These are phyloP conservation scores for Agrilus planipennis DNA, from an alignment of 1,140 invertebrate genomes.

Conservation along the genomic window DNA sequence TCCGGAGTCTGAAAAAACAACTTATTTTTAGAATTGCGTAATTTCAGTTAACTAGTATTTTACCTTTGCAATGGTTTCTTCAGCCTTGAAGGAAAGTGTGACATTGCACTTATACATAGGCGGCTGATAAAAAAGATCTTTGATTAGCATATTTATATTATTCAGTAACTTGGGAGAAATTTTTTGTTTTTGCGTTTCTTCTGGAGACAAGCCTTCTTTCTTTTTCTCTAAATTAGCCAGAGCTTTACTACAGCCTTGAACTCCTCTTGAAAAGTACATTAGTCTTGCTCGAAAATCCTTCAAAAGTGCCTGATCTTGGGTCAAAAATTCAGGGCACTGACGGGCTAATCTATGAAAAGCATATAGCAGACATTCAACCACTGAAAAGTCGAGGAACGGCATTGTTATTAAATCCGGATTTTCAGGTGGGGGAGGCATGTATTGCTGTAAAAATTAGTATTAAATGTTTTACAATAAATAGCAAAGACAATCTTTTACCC, in stretches of 20 bases:
- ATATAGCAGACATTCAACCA: constrained; percentile 87
- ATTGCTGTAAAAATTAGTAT: constrained; percentile 41
- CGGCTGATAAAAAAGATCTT: constrained; percentile 88
- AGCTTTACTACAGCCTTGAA: constrained; percentile 50
- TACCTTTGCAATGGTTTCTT: constrained; percentile 43
- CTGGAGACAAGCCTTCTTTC: constrained; percentile 47
- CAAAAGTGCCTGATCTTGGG: constrained; percentile 62
- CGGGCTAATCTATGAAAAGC: constrained; percentile 80
- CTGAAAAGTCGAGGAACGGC: constrained; percentile 80
- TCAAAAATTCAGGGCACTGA: constrained; percentile 66
- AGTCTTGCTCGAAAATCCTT: constrained; percentile 82
- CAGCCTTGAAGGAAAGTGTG: constrained; percentile 76
- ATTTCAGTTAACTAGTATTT: constrained; percentile 26
- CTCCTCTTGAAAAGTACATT: constrained; percentile 85
- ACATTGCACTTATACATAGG: constrained; percentile 83
- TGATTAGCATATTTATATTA: constrained; percentile 88
- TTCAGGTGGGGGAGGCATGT: constrained; percentile 68
- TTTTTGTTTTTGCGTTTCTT: constrained; percentile 63
- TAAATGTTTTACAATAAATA: constrained; percentile 9
- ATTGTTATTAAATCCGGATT: constrained; percentile 45
- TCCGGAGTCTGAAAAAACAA: constrained; percentile 3
- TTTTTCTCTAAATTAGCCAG: constrained; percentile 14
- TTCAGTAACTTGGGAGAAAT: constrained; percentile 71
- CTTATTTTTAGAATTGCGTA: background rate
- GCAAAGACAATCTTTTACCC: constrained; percentile 45